These are phyloP conservation scores for Drosophila nigricruria DNA, from an alignment of 2,888 invertebrate genomes.

Conservation along the genomic window DNA sequence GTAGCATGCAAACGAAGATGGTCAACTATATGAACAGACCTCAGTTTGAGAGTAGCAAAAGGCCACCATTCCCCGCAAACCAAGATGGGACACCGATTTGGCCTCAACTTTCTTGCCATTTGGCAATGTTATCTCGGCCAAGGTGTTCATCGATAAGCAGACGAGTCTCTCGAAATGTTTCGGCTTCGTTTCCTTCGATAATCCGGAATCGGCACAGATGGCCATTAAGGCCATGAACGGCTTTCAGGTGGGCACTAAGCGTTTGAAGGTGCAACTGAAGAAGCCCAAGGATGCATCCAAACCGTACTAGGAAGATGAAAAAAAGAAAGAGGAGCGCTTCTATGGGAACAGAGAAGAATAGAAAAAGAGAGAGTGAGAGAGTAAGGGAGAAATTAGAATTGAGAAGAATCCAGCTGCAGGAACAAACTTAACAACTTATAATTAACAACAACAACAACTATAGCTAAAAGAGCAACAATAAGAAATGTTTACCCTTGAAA, in stretches of 20 bases:
- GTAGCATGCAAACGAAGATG: no score
- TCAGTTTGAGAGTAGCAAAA: no score
- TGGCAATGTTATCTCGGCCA: slow-evolving; percentile 99
- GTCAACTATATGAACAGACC: no score
- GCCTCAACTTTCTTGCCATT: slow-evolving; percentile 98
- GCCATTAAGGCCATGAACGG: slow-evolving; percentile 99
- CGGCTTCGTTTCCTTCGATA: slow-evolving; percentile 99
- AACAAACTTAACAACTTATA: slow-evolving; percentile 25
- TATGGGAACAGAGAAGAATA: neutral
- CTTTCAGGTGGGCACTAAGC: slow-evolving; percentile 98
- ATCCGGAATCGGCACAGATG: slow-evolving; percentile 95
- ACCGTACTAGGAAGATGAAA: slow-evolving; percentile 94
- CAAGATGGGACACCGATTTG: slow-evolving; percentile 98
- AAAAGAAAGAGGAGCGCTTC: neutral
- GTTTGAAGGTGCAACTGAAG: slow-evolving; percentile 98
- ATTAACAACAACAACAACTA: slow-evolving; percentile 31
- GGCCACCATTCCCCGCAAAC: no score
- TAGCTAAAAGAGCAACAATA: slow-evolving; percentile 50
- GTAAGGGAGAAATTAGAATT: slow-evolving; percentile 6
- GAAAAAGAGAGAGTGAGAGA: neutral
- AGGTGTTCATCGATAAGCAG: slow-evolving; percentile 99
- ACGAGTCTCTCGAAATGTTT: slow-evolving; percentile 99
- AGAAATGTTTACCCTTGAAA: slow-evolving; percentile 33
- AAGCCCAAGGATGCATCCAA: slow-evolving; percentile 96
- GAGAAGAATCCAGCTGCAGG: slow-evolving; percentile 16